Conservation (phyloP, 2,797 vertebrate species). For the Artibeus lituratus region DNA sequence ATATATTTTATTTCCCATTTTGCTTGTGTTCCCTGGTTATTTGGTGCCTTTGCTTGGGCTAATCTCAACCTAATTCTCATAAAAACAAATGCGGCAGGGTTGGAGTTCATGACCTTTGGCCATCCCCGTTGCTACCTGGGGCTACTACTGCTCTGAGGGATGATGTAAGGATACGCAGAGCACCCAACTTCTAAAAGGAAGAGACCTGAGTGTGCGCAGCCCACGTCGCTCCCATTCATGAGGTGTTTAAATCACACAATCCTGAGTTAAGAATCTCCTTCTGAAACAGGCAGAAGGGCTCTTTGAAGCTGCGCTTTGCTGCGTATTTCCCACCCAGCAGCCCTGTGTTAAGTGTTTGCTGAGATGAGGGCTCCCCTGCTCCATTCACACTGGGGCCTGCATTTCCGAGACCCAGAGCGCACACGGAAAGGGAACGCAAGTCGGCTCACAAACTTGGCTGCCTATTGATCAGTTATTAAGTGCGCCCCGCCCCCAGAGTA, state of each 20-base stretch:
- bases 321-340: not conserved
- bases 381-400: not conserved
- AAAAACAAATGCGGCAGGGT: conserved; percentile 38
- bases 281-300: not conserved
- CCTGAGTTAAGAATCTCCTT: not conserved
- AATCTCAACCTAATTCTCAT: conserved; percentile 55
- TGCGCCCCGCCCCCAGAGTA: not conserved
- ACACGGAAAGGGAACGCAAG: not conserved
- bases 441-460: not conserved
- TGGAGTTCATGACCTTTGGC: conserved; percentile 13
- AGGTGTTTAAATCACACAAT: not conserved
- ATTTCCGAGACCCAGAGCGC: not conserved
- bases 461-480: not conserved
- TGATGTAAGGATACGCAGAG: not conserved
- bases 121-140: not conserved
- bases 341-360: not conserved
- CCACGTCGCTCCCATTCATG: not conserved
- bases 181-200: not conserved
- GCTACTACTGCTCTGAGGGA: not conserved
- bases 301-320: not conserved
- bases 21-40: conserved; percentile 49
- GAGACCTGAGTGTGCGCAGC: not conserved
- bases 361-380: not conserved
- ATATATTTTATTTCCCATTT: conserved; percentile 56
- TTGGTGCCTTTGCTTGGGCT: conserved; percentile 38